These are phyloP conservation scores for Oscheius sp. DNA, from an alignment of 2,888 invertebrate species.

Conservation along the genomic window DNA sequence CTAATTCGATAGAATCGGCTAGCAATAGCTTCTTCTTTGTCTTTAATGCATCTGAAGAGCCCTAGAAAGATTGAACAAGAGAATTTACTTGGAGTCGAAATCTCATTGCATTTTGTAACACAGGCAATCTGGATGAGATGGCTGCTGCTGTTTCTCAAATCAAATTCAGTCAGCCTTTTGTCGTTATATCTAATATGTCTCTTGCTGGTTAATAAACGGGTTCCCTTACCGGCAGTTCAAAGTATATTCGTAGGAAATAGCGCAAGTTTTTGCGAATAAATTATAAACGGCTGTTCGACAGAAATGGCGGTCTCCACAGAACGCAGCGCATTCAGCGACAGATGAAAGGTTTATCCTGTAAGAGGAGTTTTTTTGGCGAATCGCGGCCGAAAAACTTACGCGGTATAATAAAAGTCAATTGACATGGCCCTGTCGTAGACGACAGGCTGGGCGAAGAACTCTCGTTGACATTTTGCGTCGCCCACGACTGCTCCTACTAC, in stretches of 20 bases:
- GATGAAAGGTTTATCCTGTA: conserved; percentile 56
- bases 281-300: conserved; percentile 67
- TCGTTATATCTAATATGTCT: conserved; percentile 19
- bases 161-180: conserved; percentile 17
- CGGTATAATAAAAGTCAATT: conserved; percentile 63
- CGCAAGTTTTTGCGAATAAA: conserved; percentile 56
- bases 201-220: background rate
- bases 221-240: conserved; percentile 48
- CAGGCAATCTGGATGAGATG: conserved; percentile 31
- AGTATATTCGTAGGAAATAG: conserved; percentile 60
- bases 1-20: conserved; percentile 12
- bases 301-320: conserved; percentile 65
- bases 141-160: conserved; percentile 15
- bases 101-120: conserved; percentile 29
- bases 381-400: conserved; percentile 39
- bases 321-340: conserved; percentile 62
- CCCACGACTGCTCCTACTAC: background rate
- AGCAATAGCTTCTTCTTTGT: conserved; percentile 6
- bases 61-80: background rate
- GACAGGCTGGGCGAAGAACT: conserved; percentile 61
- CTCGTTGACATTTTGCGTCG: conserved; percentile 28
- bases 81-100: too few relatives aligned
- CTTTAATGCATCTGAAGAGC: too few relatives aligned
- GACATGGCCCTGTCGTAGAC: conserved; percentile 48
- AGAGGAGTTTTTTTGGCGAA: background rate